Base-by-base conservation (phyloP, 2,888 invertebrate species). In the Sminthurides aquaticus region DNA sequence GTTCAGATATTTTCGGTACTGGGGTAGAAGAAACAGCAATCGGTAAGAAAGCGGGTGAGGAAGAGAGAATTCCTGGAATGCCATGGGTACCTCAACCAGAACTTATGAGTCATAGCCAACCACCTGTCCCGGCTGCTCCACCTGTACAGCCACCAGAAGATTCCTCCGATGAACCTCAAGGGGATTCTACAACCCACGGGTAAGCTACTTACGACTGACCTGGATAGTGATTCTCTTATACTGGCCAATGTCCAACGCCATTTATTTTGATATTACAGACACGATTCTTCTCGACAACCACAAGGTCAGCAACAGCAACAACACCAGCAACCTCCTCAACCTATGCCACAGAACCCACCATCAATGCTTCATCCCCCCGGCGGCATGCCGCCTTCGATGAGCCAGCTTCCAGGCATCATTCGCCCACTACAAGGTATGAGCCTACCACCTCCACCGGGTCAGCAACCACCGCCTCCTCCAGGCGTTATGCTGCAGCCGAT, bases 1-100 rank as follows among this genome's bases (percentile, higher is more conserved):
- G 99, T 88, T 98, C 99, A 1, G 99, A 99, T 84, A 99, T 99
- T 80, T 99, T 99, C 81, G 99, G 99, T 81, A 91, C 94, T 69
- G 98, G 98, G 65, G 93, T 93, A 78, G 97, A 98, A 79, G 99
- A 99, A 83, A 97, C 98, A 0, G 92, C 93, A 26, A 99, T 99
- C 78, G 99, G 99, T 82, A 96, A 96, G 81, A 99, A 98, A 82
- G 90, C 96, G 68, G 93, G 93, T 1, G 93, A 93, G 78, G 90
- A 90, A 75, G 77, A 77, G 56, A 69, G 74, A 57, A 65, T 73
- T 54, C 74, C 74, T 0, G 74, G 74, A 24, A 72, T 74, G 72
- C 70, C 73, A 0, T 73, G 73, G 73, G 69, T 71, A 61, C 71
- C 71, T 3, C 67, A 66, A 22, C 61, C 79, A 77, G n/a, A 78